phyloP scores from a whole-genome alignment of 2,113 vertebrate species.

The Coregonus clupeaformis region DNA sequence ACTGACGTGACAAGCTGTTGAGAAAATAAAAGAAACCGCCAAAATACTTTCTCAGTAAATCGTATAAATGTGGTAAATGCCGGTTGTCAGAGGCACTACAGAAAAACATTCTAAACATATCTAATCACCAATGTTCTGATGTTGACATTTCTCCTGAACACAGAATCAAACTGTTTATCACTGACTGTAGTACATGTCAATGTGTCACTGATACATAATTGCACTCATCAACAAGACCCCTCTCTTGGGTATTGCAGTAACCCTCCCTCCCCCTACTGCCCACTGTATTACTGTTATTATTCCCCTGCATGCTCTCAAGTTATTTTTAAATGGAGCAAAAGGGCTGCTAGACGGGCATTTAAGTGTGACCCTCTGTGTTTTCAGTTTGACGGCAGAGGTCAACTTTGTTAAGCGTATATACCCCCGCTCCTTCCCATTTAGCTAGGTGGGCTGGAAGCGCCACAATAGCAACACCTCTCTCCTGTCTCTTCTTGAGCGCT shows the following conservation, averaged over 20 bases:
- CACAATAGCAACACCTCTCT: constrained; percentile 74
- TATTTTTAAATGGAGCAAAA: constrained; percentile 67
- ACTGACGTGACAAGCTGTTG: neutral
- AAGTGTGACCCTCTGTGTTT: constrained; percentile 54
- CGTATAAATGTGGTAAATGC: neutral
- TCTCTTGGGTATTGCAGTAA: neutral
- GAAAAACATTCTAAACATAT: neutral
- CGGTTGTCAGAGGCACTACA: neutral
- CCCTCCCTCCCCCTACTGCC: constrained; percentile 14
- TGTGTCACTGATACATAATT: neutral
- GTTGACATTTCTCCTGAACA: constrained; percentile 6
- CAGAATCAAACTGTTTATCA: neutral
- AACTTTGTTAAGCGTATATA: constrained; percentile 67
- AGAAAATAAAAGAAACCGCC: neutral
- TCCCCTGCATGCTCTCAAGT: constrained; percentile 48
- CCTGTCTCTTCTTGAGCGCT: constrained; percentile 62
- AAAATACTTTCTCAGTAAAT: neutral
- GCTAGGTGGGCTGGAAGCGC: constrained; percentile 74
- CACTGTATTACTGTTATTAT: constrained; percentile 56
- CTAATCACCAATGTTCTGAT: neutral
- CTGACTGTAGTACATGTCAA: constrained; percentile 7
- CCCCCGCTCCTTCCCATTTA: constrained; percentile 72
- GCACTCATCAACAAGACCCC: neutral
- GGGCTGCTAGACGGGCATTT: constrained; percentile 71
- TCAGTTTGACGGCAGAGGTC: constrained; percentile 70